Evolutionary conservation across 2,888 invertebrate species (phyloP), one percentile per base, ranked within the genome.

Genomic region (Rhagonycha fulva): DNA sequence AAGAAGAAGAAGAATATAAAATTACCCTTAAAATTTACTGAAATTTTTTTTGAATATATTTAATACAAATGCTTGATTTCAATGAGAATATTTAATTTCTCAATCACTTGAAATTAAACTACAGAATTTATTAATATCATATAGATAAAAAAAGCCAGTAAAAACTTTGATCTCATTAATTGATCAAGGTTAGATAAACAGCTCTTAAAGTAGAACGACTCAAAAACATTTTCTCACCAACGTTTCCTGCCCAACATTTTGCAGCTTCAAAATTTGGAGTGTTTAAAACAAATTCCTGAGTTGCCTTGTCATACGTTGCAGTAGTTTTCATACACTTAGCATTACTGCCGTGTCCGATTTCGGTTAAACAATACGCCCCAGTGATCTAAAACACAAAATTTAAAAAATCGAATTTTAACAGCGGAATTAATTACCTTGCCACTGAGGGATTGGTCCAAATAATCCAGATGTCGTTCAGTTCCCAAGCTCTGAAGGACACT

Each of bases 301-400:
- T 93, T 75, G 90, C 89, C 0, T 93, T 91, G 84, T 95, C 92
- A 86, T 94, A 98, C 0, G 93, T 95, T 0, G 97, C 97, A 0
- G 92, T 93, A 0, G 97, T 97, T 82, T 94, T 90, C 94, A 98
- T 95, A 4, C 93, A 94, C 83, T 94, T 94, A 0, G 96, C 95
- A 86, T 98, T 98, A 26, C 96, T 96, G 0, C 98, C 98, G 86
- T 98, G 98, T 0, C 94, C 92, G 9, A 98, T 92, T 88, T 98
- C 98, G 0, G 98, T 98, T 66, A 98, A 86, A 0, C 95, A 95
- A 87, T 96, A 97, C 82, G 96, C 93, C 4, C 94, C 94, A 80
- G 90, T 83, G 73, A 92, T 89, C 89, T 92, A 70, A 7, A 72
- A 62, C 9, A 23, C 14, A 4, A 12, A 0, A 19, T 62, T 14